Evolutionary conservation across 2,888 invertebrate genomes (phyloP).

Genomic region (Agriopis marginaria): DNA sequence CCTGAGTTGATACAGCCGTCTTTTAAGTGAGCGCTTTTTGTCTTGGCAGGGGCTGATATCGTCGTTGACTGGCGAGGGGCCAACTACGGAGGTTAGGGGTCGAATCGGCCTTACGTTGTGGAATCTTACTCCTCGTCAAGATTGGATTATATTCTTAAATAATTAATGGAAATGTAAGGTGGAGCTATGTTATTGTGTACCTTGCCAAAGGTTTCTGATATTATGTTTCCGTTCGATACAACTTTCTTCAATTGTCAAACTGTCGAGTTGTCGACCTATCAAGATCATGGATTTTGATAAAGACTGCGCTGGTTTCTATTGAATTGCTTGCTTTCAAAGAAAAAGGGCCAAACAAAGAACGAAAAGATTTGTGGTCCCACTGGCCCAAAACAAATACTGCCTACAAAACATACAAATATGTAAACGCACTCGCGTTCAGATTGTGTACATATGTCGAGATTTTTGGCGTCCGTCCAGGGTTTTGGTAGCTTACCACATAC

Average conservation of each 20-base stretch:
- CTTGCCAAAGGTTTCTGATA: constrained; percentile 16
- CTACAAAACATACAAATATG: constrained; percentile 51
- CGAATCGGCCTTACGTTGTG: constrained; percentile 51
- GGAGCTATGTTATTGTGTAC: constrained; percentile 37
- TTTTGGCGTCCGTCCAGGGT: constrained; percentile 71
- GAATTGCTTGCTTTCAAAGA: constrained; percentile 18
- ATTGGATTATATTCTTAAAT: constrained; percentile 45
- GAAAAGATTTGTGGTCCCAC: constrained; percentile 59
- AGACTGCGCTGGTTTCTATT: constrained; percentile 18
- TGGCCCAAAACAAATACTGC: constrained; percentile 63
- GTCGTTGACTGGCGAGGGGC: constrained; percentile 72
- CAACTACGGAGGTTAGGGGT: constrained; percentile 63
- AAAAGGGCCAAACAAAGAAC: constrained; percentile 56
- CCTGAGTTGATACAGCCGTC: constrained; percentile 55
- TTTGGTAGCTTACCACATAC: constrained; percentile 63
- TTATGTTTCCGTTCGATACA: constrained; percentile 4
- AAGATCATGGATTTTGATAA: constrained; percentile 1
- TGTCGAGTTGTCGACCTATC: not conserved
- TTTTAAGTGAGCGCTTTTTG: constrained; percentile 65
- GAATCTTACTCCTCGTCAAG: constrained; percentile 52
- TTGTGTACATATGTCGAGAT: constrained; percentile 58
- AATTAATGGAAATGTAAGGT: constrained; percentile 38
- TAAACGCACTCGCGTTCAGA: constrained; percentile 45
- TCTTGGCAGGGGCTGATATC: constrained; percentile 68
- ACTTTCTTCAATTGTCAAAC: constrained; percentile 4